phyloP scores from a whole-genome alignment of 2,797 vertebrate genomes.

The Gallinago solitaria region DNA sequence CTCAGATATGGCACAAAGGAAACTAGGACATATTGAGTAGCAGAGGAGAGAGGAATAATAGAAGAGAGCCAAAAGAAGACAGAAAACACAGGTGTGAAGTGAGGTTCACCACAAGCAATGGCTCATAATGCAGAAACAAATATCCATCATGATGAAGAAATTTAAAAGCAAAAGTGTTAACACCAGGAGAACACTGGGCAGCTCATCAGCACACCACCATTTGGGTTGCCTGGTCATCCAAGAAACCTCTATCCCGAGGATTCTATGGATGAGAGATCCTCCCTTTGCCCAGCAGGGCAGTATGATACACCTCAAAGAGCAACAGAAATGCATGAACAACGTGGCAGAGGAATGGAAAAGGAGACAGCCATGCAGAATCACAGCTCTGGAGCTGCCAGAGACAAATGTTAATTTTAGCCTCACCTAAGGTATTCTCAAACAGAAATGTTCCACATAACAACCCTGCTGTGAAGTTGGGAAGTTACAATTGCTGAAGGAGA shows the following conservation, averaged over 20 bases:
- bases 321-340: neutral
- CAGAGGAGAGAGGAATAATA: neutral
- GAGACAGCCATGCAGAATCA: neutral
- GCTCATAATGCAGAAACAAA: neutral
- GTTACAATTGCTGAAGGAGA: neutral
- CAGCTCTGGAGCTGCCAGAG: neutral
- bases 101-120: neutral
- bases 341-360: neutral
- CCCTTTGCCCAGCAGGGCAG: neutral
- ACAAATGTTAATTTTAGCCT: neutral
- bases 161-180: neutral
- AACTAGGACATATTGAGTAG: neutral
- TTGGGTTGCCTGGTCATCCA: neutral
- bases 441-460: neutral
- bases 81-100: neutral
- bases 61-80: neutral
- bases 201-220: neutral
- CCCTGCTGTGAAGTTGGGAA: neutral
- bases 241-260: neutral
- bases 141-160: neutral
- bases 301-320: neutral
- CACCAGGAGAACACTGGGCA: neutral
- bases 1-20: neutral
- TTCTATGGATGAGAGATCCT: neutral
- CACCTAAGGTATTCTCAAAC: neutral